These are phyloP conservation scores for Rallus limicola DNA, from an alignment of 2,113 vertebrate species.

Conservation along the genomic window DNA sequence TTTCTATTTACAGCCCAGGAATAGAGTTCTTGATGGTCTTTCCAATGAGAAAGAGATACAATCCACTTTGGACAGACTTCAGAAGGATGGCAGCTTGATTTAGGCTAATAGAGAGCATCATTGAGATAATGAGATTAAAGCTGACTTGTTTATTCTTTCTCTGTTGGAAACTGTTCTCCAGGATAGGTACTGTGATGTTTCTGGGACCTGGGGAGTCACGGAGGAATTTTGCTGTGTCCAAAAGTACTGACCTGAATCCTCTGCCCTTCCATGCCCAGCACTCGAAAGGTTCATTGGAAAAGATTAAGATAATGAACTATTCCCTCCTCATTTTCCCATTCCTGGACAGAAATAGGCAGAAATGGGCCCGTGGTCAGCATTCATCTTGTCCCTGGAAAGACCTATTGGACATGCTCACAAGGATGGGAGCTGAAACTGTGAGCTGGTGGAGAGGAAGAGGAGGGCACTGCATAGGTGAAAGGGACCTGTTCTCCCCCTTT, in stretches of 20 bases:
- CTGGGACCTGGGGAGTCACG: not conserved
- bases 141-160: slow-evolving; percentile 14
- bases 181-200: not conserved
- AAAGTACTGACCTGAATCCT: not conserved
- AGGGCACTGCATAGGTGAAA: not conserved
- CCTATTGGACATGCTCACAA: not conserved
- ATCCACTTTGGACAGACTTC: slow-evolving; percentile 34
- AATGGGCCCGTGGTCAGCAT: not conserved
- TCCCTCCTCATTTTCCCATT: not conserved
- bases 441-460: not conserved
- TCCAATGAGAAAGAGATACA: not conserved
- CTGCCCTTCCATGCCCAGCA: not conserved
- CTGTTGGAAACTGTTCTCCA: slow-evolving; percentile 10
- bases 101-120: slow-evolving; percentile 45
- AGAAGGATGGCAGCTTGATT: slow-evolving; percentile 51
- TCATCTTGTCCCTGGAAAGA: not conserved
- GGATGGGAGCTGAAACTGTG: not conserved
- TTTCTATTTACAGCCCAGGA: slow-evolving; percentile 16
- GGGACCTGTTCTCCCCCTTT: not conserved
- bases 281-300: not conserved
- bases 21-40: not conserved
- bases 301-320: not conserved
- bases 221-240: not conserved
- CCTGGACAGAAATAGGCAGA: not conserved
- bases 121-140: slow-evolving; percentile 49